phyloP scores from a whole-genome alignment of 2,888 invertebrate species.

The Agriotes lineatus region DNA sequence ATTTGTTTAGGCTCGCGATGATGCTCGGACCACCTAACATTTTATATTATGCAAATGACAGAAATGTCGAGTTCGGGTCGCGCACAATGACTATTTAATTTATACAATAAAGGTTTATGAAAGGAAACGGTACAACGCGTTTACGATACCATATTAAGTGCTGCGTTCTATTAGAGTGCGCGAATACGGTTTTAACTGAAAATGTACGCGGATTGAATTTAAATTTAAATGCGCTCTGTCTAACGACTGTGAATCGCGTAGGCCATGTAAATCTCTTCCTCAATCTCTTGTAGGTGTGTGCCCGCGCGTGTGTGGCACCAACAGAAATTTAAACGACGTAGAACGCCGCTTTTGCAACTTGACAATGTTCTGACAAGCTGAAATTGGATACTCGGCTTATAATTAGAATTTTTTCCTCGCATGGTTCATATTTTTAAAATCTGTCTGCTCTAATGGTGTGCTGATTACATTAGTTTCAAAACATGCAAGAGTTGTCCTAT shows the following conservation, averaged over 20 bases:
- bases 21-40: constrained; percentile 28
- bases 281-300: constrained; percentile 48
- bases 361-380: constrained; percentile 3
- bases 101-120: constrained; percentile 33
- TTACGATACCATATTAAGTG: constrained; percentile 32
- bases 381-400: background rate
- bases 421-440: too few species aligned
- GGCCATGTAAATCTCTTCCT: constrained; percentile 52
- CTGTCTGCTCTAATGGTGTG: too few species aligned
- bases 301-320: constrained; percentile 48
- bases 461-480: too few species aligned
- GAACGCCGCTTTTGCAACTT: constrained; percentile 18
- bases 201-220: constrained; percentile 45
- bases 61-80: constrained; percentile 27
- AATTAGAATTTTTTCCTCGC: too few species aligned
- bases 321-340: constrained; percentile 35
- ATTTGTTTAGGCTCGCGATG: constrained; percentile 20
- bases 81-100: constrained; percentile 36
- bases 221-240: constrained; percentile 47
- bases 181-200: constrained; percentile 30
- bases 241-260: constrained; percentile 50
- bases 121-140: constrained; percentile 34
- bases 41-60: constrained; percentile 33
- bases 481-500: too few species aligned
- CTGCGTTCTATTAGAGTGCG: constrained; percentile 18